Evolutionary conservation across 2,888 invertebrate species (phyloP), one percentile per base, ranked within the genome.

Genomic region (Hirtodrosophila histrioides): DNA sequence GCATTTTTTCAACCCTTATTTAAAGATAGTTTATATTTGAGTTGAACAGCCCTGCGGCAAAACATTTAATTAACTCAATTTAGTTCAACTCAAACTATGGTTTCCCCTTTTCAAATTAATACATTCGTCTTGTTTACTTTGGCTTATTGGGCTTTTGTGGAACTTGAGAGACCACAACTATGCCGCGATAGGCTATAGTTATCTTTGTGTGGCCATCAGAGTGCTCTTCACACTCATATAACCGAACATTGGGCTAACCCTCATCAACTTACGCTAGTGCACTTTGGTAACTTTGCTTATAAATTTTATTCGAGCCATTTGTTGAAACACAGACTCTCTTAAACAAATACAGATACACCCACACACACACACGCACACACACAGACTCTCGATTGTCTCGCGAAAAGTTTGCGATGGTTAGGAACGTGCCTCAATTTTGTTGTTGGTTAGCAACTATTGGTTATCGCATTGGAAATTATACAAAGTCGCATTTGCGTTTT

Each of bases 241-340:
- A 45, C 45, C 50, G 40, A 12, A 10, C 5, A 45, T 23, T 49
- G 41, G 40, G 40, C 58, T 43, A 75, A 82, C 79, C 86, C 86
- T 85, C 85, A 87, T 87, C 87, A 83, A 83, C 61, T 87, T 75
- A 61, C 53, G 65, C 72, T 67, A 75, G 69, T 75, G 81, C 78
- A 84, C 75, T 80, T 69, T 64, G 55, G 50, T 57, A 85, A 83
- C 88, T 83, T 83, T 77, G 85, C 86, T 83, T 83, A 87, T 83
- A 83, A 83, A 87, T 83, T 83, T 87, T 78, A 87, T 83, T 83
- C 85, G 78, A 87, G 82, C 79, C 82, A 83, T 83, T 83, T 87
- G 82, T 78, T 83, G 86, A 85, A 72, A 69, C 68, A 74, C 66
- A 67, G 56, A 57, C 51, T 56, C 27, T 24, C 51, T 61, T 10